A percentile compares a stretch with the other conserved stretches of the same genome.
Evolutionary conservation across 2,113 vertebrate species (phyloP).

Genomic region (Heterotis niloticus): DNA sequence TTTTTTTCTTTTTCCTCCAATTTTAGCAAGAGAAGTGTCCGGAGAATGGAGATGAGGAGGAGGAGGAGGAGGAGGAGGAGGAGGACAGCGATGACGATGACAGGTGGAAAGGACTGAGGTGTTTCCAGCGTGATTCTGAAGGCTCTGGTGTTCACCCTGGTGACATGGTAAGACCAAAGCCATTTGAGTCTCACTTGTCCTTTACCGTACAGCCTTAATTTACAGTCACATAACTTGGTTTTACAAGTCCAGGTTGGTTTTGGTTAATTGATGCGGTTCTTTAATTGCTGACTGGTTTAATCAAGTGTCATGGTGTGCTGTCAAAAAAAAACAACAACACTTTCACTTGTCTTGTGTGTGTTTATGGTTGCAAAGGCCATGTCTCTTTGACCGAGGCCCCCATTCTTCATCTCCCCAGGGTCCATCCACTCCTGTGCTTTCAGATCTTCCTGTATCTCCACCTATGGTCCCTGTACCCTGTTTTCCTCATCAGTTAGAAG

Average conservation of each 20-base stretch:
- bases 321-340: too few relatives aligned
- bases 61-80: conserved; percentile 48
- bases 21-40: conserved; percentile 30
- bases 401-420: conserved; percentile 37
- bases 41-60: conserved; percentile 12
- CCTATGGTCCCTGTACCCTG: conserved; percentile 35
- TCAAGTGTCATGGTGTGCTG: too few relatives aligned
- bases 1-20: too few relatives aligned
- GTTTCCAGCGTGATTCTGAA: conserved; percentile 32
- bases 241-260: too few relatives aligned
- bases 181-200: neutral
- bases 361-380: neutral
- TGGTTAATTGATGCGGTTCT: neutral
- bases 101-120: conserved; percentile 46
- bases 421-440: conserved; percentile 33
- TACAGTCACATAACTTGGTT: neutral
- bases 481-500: conserved; percentile 42
- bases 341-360: too few relatives aligned
- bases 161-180: conserved; percentile 44
- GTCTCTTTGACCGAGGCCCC: neutral
- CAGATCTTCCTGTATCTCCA: conserved; percentile 37
- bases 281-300: neutral
- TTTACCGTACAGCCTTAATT: neutral
- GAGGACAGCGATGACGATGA: conserved; percentile 50
- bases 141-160: conserved; percentile 33